Evolutionary conservation across 2,797 vertebrate species (phyloP).

Genomic region (Enoplosus armatus): DNA sequence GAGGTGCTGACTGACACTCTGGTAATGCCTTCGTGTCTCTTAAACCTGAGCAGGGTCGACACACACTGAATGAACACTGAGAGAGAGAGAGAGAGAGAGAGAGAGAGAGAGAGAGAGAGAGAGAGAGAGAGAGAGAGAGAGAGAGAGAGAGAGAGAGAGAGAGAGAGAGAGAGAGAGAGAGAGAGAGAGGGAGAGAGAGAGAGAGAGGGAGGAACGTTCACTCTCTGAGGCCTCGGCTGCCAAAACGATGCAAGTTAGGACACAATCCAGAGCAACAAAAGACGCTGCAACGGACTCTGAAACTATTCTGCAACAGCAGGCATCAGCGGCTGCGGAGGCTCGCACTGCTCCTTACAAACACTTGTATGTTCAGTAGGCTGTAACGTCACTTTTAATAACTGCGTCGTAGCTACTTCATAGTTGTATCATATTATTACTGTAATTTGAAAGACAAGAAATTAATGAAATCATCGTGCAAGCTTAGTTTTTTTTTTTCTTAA

Average conservation of each 20-base stretch:
- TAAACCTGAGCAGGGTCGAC: slow-evolving; percentile 49
- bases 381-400: background rate
- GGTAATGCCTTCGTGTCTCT: slow-evolving; percentile 65
- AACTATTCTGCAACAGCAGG: slow-evolving; percentile 19
- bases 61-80: slow-evolving; percentile 39
- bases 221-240: slow-evolving; percentile 76
- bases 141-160: slow-evolving; percentile 18
- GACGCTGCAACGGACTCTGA: slow-evolving; percentile 67
- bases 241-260: slow-evolving; percentile 87
- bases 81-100: slow-evolving; percentile 16
- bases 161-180: slow-evolving; percentile 22
- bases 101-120: slow-evolving; percentile 8
- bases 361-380: background rate
- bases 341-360: background rate
- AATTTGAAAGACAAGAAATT: background rate
- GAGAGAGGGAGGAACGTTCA: too few species aligned
- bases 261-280: slow-evolving; percentile 87
- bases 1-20: slow-evolving; percentile 71
- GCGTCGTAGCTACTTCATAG: background rate
- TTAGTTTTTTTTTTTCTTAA: background rate
- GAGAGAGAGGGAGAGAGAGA: too few species aligned
- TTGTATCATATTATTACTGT: background rate
- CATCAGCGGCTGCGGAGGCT: slow-evolving; percentile 26
- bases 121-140: slow-evolving; percentile 25
- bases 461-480: background rate